Evolutionary conservation across 2,797 vertebrate species (phyloP), one percentile per base, ranked within the genome.

Genomic region (Fundulus diaphanus): DNA sequence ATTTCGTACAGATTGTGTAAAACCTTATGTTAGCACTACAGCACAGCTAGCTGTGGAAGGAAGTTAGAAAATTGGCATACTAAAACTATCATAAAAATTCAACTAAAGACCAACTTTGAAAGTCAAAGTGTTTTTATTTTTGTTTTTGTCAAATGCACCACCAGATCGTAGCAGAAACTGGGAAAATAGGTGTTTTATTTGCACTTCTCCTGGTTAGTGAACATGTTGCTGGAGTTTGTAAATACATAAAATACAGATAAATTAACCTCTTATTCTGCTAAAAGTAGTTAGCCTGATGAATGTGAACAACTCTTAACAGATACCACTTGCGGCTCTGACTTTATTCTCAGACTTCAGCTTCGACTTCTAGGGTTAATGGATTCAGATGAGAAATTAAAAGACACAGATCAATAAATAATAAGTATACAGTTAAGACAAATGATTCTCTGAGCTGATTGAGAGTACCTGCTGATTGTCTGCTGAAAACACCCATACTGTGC

Each of bases 401-500:
- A 59, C 0, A 27, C 1, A 63, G 46, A 63, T 12, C 18, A 40
- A 37, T 65, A 11, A 72, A 56, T 54, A 74, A 63, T 27, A 70
- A 29, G 20, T 81, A 42, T 6, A 12, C 51, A 56, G 54, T 57
- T 40, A 75, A 83, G 76, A 49, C 72, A 8, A 74, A 85, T 84
- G 79, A 82, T 75, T 85, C 87, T 85, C 77, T 83, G 73, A 76
- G 76, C 63, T 1, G 48, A 75, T 24, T 73, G 68, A 72, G 73
- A 77, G 82, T 48, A 72, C 88, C 88, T 88, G 89, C 90, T 69
- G 84, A 74, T 74, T 35, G 86, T 90, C 90, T 88, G 84, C 85
- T 91, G 89, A 88, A 93, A 86, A 92, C 78, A 89, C 90, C 87
- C 87, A 89, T 80, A 78, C 82, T 90, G 87, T 83, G 89, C 84